Base-by-base conservation (phyloP, 2,113 vertebrate species). In the Damaliscus lunatus region DNA sequence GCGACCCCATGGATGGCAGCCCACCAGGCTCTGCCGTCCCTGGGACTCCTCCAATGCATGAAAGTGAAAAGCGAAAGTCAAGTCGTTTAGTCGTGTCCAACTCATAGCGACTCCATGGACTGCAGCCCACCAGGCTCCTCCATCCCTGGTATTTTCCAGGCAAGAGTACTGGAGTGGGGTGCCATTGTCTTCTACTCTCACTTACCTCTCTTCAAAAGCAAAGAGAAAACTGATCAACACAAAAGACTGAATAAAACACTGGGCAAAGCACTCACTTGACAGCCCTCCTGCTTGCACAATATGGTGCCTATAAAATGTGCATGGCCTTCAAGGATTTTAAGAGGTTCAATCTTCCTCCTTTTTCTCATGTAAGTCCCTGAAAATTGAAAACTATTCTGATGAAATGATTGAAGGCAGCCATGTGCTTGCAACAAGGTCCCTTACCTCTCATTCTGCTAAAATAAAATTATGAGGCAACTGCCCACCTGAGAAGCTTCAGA, bases 401-500 rank as follows among this genome's bases (percentile, higher is more conserved):
- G 21, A 91, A 92, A 91, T 95, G 64, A 94, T n/a, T 48, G 80
- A 90, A 95, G 80, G 59, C 60, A 80, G 23, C 74, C n/a, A 33
- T 83, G 25, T 0, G 1, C 52, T 84, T 52, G 21, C 7, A 40
- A 67, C 83, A 43, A 95, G 83, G 10, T 94, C 94, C 55, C 95
- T 60, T 43, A 80, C 40, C 83, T 80, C 95, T 94, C 95, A 52
- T 94, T 89, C 83, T 86, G 77, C 78, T 93, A 84, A 97, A 93
- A 96, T 92, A 77, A 92, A 97, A 95, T 90, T 43, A 96, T 21
- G 23, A 92, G 46, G 29, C 46, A 97, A 96, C 43, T 86, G 81
- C 90, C 90, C 97, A 91, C 83, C 86, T 33, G 97, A 97, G 98
- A 64, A 59, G 81, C 55, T 55, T 87, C 31, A 90, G 85, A 88